phyloP scores from a whole-genome alignment of 1,140 invertebrate genomes.

The Tetragnatha versicolor region DNA sequence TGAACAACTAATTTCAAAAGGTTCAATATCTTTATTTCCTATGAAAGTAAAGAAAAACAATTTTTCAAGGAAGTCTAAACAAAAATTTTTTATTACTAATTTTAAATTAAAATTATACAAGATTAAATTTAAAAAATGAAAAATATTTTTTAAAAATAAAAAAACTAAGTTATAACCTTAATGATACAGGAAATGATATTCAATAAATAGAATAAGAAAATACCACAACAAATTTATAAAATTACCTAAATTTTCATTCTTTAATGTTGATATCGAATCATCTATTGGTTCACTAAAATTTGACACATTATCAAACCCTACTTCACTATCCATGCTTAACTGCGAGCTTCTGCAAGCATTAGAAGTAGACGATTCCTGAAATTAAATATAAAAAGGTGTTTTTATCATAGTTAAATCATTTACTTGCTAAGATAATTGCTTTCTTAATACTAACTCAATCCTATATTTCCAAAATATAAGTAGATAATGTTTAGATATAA shows the following conservation, averaged over 20 bases:
- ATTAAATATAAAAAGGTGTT: too few species aligned
- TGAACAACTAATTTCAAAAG: neutral
- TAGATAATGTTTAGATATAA: neutral
- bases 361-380: conserved; percentile 35
- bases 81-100: neutral
- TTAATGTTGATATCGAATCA: neutral
- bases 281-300: conserved; percentile 49
- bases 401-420: too few species aligned
- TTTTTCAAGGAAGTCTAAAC: too few species aligned
- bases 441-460: too few species aligned
- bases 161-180: too few species aligned
- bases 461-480: neutral
- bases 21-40: neutral
- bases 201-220: neutral
- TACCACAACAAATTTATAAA: neutral
- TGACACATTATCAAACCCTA: conserved; percentile 40
- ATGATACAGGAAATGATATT: too few species aligned
- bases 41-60: neutral
- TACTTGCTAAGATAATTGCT: too few species aligned
- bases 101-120: too few species aligned
- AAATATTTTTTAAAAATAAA: too few species aligned
- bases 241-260: neutral
- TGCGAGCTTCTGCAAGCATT: conserved; percentile 34
- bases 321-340: conserved; percentile 50
- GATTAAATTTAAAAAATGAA: too few species aligned